Percentiles rank a stretch among this genome's conserved stretches.
Evolutionary conservation across 2,797 vertebrate genomes (phyloP).

Genomic region (Mormyrops attenuatus): DNA sequence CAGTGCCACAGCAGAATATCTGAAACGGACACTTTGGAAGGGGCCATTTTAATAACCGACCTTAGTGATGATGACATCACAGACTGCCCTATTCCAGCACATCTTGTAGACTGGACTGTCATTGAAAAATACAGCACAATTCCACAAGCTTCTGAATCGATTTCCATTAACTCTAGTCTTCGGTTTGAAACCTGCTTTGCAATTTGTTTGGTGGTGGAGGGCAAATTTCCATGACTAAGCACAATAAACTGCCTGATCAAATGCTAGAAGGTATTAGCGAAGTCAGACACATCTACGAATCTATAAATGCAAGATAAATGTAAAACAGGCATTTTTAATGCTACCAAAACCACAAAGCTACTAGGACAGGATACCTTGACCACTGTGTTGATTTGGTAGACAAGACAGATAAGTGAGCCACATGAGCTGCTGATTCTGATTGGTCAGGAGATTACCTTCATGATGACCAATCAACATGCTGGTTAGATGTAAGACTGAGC

Average conservation of each 20-base stretch:
- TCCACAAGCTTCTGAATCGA: background rate
- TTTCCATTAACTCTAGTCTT: background rate
- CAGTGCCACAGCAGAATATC: background rate
- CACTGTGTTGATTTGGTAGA: background rate
- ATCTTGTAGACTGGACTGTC: background rate
- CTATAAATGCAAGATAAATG: background rate
- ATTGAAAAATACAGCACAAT: background rate
- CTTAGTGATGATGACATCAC: background rate
- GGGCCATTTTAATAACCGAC: background rate
- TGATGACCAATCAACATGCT: conserved; percentile 38
- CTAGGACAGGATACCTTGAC: background rate
- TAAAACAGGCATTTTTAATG: background rate
- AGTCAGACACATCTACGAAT: background rate
- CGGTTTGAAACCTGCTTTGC: background rate
- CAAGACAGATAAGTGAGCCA: background rate
- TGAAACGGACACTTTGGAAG: background rate
- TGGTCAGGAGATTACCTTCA: conserved; percentile 30
- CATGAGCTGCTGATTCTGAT: conserved; percentile 17
- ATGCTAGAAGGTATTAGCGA: background rate
- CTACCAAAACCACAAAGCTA: background rate
- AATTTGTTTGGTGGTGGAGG: background rate
- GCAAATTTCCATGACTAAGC: background rate
- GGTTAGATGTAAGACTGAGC: background rate
- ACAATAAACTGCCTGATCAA: background rate
- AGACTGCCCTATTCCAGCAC: background rate